Evolutionary conservation across 2,888 invertebrate species (phyloP), one percentile per base, ranked within the genome.

Genomic region (Hololepta plana): DNA sequence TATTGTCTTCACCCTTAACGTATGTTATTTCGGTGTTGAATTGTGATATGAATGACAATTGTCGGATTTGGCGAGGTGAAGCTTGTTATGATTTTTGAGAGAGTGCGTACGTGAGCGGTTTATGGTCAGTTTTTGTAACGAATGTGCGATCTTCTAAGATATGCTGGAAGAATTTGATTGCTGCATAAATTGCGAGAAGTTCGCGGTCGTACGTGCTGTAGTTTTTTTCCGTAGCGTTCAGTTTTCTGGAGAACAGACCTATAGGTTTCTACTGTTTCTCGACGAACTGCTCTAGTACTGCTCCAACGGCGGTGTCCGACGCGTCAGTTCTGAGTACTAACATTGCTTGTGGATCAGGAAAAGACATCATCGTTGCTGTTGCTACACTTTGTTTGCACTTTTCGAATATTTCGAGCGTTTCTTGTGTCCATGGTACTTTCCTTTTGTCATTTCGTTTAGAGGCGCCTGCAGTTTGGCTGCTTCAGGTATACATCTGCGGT

Each of bases 261-360:
- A 17, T 17, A 8, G 17, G 17, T 17, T 17, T 17, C 17, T n/a
- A 17, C n/a, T 17, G 17, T 17, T 17, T n/a, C n/a, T 17, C 17
- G n/a, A 17, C 17, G 17, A 17, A 17, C 17, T 17, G 17, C 17
- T 17, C 17, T 17, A 17, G n/a, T n/a, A 17, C 17, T 17, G n/a
- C n/a, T n/a, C n/a, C n/a, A n/a, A n/a, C n/a, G n/a, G n/a, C n/a
- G n/a, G n/a, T n/a, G n/a, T n/a, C n/a, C n/a, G n/a, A n/a, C n/a
- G n/a, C n/a, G n/a, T n/a, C n/a, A n/a, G n/a, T n/a, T n/a, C n/a
- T n/a, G n/a, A 17, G 17, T 17, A 17, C 17, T n/a, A 17, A 17
- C 7, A n/a, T 7, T 17, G 17, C 17, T 8, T 17, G 7, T 17
- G 17, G 17, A 17, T 17, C n/a, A 8, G 17, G 17, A 17, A 17